These are phyloP conservation scores for Scaptomyza montana DNA, from an alignment of 1,140 invertebrate genomes.

Conservation along the genomic window DNA sequence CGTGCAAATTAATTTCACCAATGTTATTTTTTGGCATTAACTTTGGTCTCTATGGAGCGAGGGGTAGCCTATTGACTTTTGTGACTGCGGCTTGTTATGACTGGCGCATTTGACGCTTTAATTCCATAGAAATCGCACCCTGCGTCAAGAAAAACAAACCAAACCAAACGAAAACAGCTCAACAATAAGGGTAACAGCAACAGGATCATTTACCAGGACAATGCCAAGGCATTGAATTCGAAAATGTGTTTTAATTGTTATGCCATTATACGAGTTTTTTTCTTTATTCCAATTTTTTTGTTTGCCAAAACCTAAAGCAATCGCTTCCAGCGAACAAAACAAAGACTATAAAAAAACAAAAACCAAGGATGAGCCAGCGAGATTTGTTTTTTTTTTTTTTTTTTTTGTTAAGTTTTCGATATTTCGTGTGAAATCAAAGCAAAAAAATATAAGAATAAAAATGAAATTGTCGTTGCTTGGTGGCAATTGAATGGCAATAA, in stretches of 20 bases:
- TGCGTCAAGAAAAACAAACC: conserved; percentile 9
- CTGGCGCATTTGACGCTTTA: conserved; percentile 79
- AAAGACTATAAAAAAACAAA: conserved; percentile 24
- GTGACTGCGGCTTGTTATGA: conserved; percentile 63
- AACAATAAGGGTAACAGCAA: conserved; percentile 12
- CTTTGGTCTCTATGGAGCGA: background rate
- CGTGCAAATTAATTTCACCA: conserved; percentile 69
- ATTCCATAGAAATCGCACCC: conserved; percentile 65
- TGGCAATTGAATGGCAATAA: conserved; percentile 76
- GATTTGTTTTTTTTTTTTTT: conserved; percentile 9
- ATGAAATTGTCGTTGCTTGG: conserved; percentile 39
- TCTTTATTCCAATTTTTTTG: conserved; percentile 52
- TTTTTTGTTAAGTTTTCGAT: conserved; percentile 5
- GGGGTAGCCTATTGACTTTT: conserved; percentile 34
- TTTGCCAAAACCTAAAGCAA: conserved; percentile 56
- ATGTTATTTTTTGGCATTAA: conserved; percentile 30
- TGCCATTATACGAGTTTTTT: conserved; percentile 57
- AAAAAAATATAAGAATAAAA: conserved; percentile 1
- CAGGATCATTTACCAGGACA: conserved; percentile 39
- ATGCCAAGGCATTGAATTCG: conserved; percentile 55
- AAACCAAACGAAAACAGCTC: conserved; percentile 1
- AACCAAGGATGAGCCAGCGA: conserved; percentile 12
- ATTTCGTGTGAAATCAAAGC: conserved; percentile 66
- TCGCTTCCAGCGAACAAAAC: conserved; percentile 63
- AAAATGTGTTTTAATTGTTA: conserved; percentile 78